Evolutionary conservation across 92 coral and sea anemone genomes (phyloP).

Genomic region (Heliopora coerulea): DNA sequence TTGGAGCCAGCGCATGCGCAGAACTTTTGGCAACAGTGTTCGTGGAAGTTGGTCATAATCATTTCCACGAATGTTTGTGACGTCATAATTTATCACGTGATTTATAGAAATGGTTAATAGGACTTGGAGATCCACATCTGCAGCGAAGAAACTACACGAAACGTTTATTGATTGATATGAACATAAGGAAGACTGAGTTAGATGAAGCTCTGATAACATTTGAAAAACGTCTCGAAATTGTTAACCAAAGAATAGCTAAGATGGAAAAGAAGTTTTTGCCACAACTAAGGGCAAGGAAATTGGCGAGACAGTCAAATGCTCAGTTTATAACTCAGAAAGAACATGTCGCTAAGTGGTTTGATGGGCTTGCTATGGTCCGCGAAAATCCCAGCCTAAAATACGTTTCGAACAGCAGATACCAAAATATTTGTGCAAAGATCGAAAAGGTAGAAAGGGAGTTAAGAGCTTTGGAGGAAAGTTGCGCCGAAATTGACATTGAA

Average conservation of each 20-base stretch:
- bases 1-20: too few relatives aligned
- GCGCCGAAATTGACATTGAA: not conserved
- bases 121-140: not conserved
- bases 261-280: slow-evolving; percentile 5
- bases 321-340: not conserved
- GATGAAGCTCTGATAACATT: slow-evolving; percentile 5
- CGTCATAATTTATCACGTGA: slow-evolving; percentile 9
- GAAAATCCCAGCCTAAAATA: not conserved
- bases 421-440: slow-evolving; percentile 21
- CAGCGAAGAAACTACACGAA: not conserved
- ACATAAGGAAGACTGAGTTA: not conserved
- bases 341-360: slow-evolving; percentile 18
- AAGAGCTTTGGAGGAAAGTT: not conserved
- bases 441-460: slow-evolving; percentile 25
- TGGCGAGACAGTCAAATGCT: not conserved
- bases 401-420: slow-evolving; percentile 3
- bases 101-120: not conserved
- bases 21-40: too few relatives aligned
- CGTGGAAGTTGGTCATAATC: too few relatives aligned
- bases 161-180: not conserved
- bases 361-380: not conserved
- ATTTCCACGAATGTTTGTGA: not conserved
- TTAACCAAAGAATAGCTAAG: not conserved
- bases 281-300: not conserved
- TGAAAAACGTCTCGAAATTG: not conserved